These are phyloP conservation scores for Camponotus fellah DNA, from an alignment of 2,888 invertebrate species.

Conservation along the genomic window DNA sequence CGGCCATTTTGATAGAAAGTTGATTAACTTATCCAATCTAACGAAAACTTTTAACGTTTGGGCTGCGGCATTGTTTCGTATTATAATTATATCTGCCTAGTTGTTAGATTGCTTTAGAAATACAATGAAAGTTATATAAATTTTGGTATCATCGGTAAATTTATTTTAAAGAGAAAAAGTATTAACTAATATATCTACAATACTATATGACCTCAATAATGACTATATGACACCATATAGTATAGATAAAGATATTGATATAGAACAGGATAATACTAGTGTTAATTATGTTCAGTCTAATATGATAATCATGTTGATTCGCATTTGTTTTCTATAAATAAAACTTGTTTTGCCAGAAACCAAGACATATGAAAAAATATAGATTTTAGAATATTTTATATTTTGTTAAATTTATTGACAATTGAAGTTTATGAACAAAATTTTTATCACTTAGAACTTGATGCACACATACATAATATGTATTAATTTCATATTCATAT, in stretches of 20 bases:
- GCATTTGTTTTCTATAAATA: neutral
- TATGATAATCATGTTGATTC: neutral
- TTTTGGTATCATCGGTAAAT: neutral
- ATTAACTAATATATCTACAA: neutral
- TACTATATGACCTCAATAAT: neutral
- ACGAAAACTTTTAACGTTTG: neutral
- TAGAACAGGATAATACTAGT: neutral
- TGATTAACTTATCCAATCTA: neutral
- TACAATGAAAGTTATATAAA: neutral
- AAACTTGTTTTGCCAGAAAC: neutral
- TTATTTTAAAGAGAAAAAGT: neutral
- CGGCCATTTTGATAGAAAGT: neutral
- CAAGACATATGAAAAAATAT: neutral
- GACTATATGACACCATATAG: too few species aligned
- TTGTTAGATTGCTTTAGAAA: neutral
- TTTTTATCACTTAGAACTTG: neutral
- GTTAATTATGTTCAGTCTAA: neutral
- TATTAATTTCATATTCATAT: neutral
- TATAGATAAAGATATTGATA: neutral
- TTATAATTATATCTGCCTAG: neutral
- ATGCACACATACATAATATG: neutral
- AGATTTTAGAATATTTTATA: neutral
- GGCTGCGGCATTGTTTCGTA: neutral
- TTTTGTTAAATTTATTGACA: neutral
- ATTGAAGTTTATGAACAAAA: neutral